These are phyloP conservation scores for Dascyllus trimaculatus DNA, from an alignment of 2,113 vertebrate species.

Conservation along the genomic window DNA sequence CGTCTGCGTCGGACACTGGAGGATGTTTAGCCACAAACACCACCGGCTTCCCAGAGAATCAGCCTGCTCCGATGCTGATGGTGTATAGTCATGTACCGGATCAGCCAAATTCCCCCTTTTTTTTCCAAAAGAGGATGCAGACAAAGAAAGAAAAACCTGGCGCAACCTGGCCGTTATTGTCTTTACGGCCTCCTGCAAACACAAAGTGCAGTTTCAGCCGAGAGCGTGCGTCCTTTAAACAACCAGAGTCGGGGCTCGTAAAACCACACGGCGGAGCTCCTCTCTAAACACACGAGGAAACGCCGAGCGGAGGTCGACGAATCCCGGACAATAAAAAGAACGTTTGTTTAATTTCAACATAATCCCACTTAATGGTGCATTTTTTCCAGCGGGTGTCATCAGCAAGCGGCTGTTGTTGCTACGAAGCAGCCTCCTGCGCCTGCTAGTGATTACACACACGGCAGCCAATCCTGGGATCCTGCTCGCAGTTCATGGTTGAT, in stretches of 20 bases:
- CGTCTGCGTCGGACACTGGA: neutral
- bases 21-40: neutral
- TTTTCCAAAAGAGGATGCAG: conserved; percentile 7
- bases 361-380: neutral
- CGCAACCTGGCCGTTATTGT: conserved; percentile 47
- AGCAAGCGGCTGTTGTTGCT: no score
- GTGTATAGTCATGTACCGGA: no score
- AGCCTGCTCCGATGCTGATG: no score
- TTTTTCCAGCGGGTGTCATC: neutral
- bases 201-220: conserved; percentile 51
- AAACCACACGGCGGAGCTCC: conserved; percentile 18
- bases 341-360: conserved; percentile 15
- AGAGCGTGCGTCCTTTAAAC: conserved; percentile 55
- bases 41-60: no score
- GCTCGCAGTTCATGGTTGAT: no score
- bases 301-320: conserved; percentile 35
- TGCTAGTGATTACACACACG: no score
- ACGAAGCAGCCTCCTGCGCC: no score
- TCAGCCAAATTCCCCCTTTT: conserved; percentile 2
- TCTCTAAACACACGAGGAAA: conserved; percentile 41
- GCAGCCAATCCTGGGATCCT: no score
- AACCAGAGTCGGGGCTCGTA: conserved; percentile 22
- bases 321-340: conserved; percentile 1
- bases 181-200: conserved; percentile 63
- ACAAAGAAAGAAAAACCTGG: conserved; percentile 24